phyloP scores from a whole-genome alignment of 2,888 invertebrate species.

The Caenorhabditis sulstoni region DNA sequence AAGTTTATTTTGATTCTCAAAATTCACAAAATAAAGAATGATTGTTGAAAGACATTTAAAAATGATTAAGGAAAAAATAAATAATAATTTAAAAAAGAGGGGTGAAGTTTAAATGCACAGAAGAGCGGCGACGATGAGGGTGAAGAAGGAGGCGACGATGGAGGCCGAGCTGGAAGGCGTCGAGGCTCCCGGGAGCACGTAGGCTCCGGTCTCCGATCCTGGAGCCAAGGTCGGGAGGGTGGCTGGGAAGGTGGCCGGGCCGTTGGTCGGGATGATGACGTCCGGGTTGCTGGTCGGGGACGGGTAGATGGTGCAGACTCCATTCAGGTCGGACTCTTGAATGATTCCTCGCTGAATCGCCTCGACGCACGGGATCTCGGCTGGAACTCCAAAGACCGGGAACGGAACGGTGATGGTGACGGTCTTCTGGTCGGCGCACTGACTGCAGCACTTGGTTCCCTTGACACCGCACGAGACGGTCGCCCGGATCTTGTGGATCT shows the following conservation, averaged over 20 bases:
- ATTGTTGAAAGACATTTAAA: not conserved
- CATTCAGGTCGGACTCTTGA: not conserved
- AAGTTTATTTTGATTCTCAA: too few relatives aligned
- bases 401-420: constrained; percentile 19
- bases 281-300: not conserved
- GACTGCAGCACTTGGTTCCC: constrained; percentile 31
- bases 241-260: not conserved
- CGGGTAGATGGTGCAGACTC: constrained; percentile 9
- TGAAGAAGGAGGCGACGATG: constrained; percentile 14
- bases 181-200: not conserved
- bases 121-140: constrained; percentile 24
- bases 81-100: constrained; percentile 1
- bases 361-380: constrained; percentile 17
- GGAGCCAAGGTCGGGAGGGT: not conserved
- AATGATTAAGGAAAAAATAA: not conserved
- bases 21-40: constrained; percentile 20
- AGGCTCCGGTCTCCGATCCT: constrained; percentile 16
- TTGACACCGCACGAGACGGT: constrained; percentile 36
- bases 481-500: too few relatives aligned
- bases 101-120: constrained; percentile 31
- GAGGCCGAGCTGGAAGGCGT: not conserved
- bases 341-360: constrained; percentile 21
- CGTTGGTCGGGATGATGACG: not conserved
- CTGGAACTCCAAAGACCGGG: not conserved
- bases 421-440: constrained; percentile 17